Conservation (phyloP, 2,113 vertebrate species). For the Bucco capensis region DNA sequence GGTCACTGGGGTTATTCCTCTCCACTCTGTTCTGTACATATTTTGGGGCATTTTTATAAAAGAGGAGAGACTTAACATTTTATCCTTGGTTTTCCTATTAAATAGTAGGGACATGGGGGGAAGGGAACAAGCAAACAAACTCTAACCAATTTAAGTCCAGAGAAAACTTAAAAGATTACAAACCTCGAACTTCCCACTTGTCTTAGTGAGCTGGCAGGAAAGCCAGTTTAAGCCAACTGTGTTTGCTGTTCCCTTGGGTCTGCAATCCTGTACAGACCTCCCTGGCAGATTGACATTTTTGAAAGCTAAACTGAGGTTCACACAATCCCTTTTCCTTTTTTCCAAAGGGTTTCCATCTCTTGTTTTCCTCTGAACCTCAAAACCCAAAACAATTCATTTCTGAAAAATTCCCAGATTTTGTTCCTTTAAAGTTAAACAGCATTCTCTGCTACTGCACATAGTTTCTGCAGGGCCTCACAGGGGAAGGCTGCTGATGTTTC, state of each 20-base stretch:
- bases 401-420: conserved; percentile 1
- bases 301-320: neutral
- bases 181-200: conserved; percentile 26
- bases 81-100: neutral
- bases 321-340: neutral
- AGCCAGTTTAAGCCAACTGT: conserved; percentile 28
- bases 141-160: neutral
- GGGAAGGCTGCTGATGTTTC: conserved; percentile 10
- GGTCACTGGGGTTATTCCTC: conserved; percentile 45
- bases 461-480: conserved; percentile 31
- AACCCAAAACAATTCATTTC: neutral
- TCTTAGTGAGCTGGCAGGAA: conserved; percentile 12
- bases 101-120: neutral
- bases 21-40: neutral
- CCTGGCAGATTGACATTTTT: conserved; percentile 16
- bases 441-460: conserved; percentile 20
- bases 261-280: conserved; percentile 25
- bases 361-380: conserved; percentile 18
- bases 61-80: conserved; percentile 3
- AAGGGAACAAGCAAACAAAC: conserved; percentile 6
- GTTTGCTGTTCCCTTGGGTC: conserved; percentile 32
- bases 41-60: conserved; percentile 17
- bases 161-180: conserved; percentile 14
- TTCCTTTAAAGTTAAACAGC: neutral
- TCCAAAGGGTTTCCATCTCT: neutral